These are phyloP conservation scores for Drosophila murphyi DNA, from an alignment of 1,140 invertebrate genomes.

Conservation along the genomic window DNA sequence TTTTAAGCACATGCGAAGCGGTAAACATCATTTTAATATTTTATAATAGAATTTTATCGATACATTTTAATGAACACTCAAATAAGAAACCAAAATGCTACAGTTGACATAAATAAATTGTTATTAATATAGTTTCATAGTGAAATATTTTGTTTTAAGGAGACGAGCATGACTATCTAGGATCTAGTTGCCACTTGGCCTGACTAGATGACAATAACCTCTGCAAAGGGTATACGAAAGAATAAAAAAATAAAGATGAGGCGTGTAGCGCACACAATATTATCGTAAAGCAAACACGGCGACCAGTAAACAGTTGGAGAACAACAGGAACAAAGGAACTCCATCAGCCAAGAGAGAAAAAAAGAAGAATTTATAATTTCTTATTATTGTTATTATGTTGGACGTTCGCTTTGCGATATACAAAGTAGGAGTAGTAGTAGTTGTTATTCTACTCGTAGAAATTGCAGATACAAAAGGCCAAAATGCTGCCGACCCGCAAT, in stretches of 20 bases:
- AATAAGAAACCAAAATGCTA: no score
- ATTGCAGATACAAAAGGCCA: constrained; percentile 63
- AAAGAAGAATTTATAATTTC: constrained; percentile 66
- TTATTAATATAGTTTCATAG: no score
- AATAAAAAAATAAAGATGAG: background rate
- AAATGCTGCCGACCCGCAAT: constrained; percentile 17
- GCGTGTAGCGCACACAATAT: constrained; percentile 47
- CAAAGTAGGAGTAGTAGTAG: background rate
- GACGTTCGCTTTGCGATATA: constrained; percentile 45
- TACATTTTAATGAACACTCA: no score
- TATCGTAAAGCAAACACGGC: constrained; percentile 71
- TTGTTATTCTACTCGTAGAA: constrained; percentile 24
- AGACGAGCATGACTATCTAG: background rate
- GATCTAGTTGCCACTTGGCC: background rate
- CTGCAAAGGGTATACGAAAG: background rate
- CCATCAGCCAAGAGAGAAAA: background rate
- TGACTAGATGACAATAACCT: background rate
- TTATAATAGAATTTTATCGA: no score
- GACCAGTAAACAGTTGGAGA: constrained; percentile 37
- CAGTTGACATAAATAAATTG: no score
- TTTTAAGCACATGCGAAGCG: no score
- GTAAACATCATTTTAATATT: no score
- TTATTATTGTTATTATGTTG: constrained; percentile 78
- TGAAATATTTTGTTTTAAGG: background rate
- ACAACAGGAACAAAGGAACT: constrained; percentile 34